Base-by-base conservation (phyloP, 2,113 vertebrate genomes). In the Hippopotamus amphibius region DNA sequence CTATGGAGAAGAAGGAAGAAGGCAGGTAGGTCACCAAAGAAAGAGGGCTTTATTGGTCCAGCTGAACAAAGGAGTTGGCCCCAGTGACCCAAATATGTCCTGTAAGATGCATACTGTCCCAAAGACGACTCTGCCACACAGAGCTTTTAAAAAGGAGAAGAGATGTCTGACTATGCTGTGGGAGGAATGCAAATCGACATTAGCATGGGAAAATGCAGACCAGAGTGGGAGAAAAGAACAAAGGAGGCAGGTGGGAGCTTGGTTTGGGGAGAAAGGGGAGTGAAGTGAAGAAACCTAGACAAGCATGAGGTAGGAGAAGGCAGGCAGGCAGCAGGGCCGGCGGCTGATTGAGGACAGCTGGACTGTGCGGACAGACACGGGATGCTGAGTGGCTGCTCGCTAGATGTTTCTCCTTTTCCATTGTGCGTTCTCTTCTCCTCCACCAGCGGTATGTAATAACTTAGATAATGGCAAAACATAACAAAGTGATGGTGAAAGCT, bases 401-500 rank as follows among this genome's bases (percentile, higher is more conserved):
- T 72, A 7, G 22, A 7, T 28, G 24, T 63, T 21, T 69, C 14
- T 65, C 81, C 21, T 30, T 74, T 65, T 24, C 28, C 30, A 2
- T 43, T 30, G 0, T 0, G 0, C 0, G 0, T 81, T 71, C 46
- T 48, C 48, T 28, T 10, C 11, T 33, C 19, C 59, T 50, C 24
- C 37, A 24, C 92, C n/a, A 48, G 37, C 7, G 11, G 22, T 22
- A 12, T 26, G 9, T 15, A 13, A 1, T 37, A 30, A 69, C 48
- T 68, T 48, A 92, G 85, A 80, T 21, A 7, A 80, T 24, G 33
- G 53, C 33, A n/a, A 57, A 53, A 50, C 72, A 37, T 50, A 80
- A 66, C 21, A 68, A 61, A 85, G 12, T 2, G 9, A 71, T 55
- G 57, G 14, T 2, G 66, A 69, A 24, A 72, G 50, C 74, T 83